Base-by-base conservation (phyloP, 2,113 vertebrate genomes). In the Xenotilapia longispinis region DNA sequence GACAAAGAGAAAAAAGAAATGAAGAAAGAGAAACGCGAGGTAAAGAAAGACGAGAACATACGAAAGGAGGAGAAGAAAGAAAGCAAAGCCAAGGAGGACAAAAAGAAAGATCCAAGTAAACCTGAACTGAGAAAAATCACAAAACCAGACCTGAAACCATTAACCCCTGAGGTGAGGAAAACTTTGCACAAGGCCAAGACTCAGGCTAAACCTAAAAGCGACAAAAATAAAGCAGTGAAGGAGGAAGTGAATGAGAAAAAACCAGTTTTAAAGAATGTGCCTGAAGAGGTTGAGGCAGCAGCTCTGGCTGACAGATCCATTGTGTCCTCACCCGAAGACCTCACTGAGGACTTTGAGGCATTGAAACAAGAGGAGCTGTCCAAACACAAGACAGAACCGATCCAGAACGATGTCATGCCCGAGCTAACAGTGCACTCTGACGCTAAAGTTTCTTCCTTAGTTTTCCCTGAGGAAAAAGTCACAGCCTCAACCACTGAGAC, bases 151-250 rank as follows among this genome's bases (percentile, higher is more conserved):
- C 94, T 99, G 84, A 99, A 99, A 90, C 97, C 98, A 4, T 97
- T 99, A 84, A 99, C 98, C 1, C 98, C 98, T 28, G 98, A 99
- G 93, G 98, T 99, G 45, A 97, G 98, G 26, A 99, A 99, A 92
- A 99, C 98, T 7, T 91, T 99, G 65, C 97, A 97, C 91, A 99
- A 98, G 94, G 98, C 97, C 31, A 99, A 99, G 92, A 95, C 95
- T 90, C 98, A 98, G 70, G 94, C 95, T 2, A 98, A 98, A 89
- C 92, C 97, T 70, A 98, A 98, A 93, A 70, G 93, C 0, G 98
- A 99, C 88, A 99, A 98, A 93, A 95, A 93, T 6, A 97, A 98
- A 93, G 91, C 87, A 13, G 96, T 92, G 14, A 98, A 97, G 88
- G 97, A 98, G 68, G 82, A 92, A 82, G 84, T 87, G 4, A 91